Conservation (phyloP, 2,888 invertebrate species). For the Koerneria pararmatus region DNA sequence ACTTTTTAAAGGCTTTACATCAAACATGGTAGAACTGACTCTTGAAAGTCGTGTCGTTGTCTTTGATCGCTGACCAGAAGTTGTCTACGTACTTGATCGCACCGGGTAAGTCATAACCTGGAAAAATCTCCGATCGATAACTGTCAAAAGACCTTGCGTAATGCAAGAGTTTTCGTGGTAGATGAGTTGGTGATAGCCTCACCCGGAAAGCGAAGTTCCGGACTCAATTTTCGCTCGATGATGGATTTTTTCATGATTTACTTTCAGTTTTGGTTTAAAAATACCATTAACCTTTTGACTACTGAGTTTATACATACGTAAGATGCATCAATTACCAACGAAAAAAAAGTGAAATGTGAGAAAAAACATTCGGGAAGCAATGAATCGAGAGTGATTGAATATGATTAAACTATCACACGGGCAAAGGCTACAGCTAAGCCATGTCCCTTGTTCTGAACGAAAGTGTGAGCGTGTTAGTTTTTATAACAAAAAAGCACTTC, state of each 20-base stretch:
- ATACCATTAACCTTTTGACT: neutral
- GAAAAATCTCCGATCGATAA: conserved; percentile 15
- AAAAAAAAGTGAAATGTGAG: too few relatives aligned
- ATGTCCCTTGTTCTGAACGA: neutral
- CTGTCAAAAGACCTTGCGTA: neutral
- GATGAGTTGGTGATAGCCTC: too few relatives aligned
- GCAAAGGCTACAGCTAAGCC: too few relatives aligned
- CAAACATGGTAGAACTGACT: conserved; percentile 26
- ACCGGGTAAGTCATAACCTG: conserved; percentile 43
- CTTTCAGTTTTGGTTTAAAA: neutral
- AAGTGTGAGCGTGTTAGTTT: neutral
- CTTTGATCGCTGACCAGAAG: conserved; percentile 39
- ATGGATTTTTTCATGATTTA: too few relatives aligned
- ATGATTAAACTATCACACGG: neutral
- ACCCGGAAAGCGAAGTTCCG: too few relatives aligned
- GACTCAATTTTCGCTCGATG: too few relatives aligned
- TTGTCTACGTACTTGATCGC: conserved; percentile 48
- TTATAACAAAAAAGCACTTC: neutral
- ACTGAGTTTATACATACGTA: too few relatives aligned
- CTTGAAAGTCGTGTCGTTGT: conserved; percentile 34
- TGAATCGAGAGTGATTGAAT: neutral
- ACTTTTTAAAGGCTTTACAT: too few relatives aligned
- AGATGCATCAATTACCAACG: too few relatives aligned
- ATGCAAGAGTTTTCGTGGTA: too few relatives aligned
- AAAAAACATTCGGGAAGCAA: neutral